phyloP scores from a whole-genome alignment of 2,888 invertebrate species.

The Pseudococcus longispinus region DNA sequence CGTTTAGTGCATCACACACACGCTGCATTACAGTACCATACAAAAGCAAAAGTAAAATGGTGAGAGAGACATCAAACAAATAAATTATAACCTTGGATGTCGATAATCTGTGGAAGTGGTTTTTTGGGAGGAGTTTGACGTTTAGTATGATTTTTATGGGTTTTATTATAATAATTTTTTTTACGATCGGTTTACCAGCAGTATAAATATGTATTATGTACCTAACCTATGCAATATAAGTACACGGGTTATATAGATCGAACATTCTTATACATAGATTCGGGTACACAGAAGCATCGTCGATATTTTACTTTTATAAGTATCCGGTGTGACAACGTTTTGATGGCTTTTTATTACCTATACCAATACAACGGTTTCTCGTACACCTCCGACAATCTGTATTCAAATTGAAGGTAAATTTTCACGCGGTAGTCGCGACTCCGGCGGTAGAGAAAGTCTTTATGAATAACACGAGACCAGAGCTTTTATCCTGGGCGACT shows the following conservation, averaged over 20 bases:
- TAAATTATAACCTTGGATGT: conserved; percentile 38
- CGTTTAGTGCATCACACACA: neutral
- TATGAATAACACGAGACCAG: neutral
- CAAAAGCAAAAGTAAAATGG: conserved; percentile 36
- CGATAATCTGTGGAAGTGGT: conserved; percentile 40
- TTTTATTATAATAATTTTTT: conserved; percentile 44
- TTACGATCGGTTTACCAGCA: conserved; percentile 20
- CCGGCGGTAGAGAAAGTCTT: conserved; percentile 34
- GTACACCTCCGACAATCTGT: neutral
- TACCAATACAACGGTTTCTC: neutral
- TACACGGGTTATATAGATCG: neutral
- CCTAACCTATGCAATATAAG: no score
- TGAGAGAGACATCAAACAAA: conserved; percentile 43
- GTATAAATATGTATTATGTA: neutral
- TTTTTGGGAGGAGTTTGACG: conserved; percentile 22
- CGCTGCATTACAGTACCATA: neutral
- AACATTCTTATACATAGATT: neutral
- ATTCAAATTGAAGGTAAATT: conserved; percentile 2
- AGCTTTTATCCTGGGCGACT: conserved; percentile 9
- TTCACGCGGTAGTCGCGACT: conserved; percentile 18
- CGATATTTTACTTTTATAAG: conserved; percentile 20
- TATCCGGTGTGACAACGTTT: neutral
- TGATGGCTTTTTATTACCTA: conserved; percentile 16
- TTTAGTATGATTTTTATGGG: conserved; percentile 28
- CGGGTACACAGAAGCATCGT: neutral